Percentiles rank a stretch among this genome's conserved stretches.
Conservation (phyloP, 2,113 vertebrate genomes). For the Cairina moschata region DNA sequence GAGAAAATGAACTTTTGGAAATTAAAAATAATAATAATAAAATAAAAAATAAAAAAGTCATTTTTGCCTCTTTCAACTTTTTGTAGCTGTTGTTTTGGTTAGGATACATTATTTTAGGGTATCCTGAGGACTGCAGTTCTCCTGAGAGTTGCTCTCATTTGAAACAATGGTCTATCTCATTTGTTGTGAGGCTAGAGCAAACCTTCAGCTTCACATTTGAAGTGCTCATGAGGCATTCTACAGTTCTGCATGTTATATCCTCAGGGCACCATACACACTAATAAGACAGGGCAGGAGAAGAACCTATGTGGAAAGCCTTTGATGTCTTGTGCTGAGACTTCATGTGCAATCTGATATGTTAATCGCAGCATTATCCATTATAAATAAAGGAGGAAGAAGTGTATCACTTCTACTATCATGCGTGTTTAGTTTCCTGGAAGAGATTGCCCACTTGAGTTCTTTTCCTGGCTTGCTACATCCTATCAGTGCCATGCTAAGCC, state of each 20-base stretch:
- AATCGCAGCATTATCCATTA: neutral
- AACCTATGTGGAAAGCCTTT: neutral
- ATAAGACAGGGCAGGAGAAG: slow-evolving; percentile 8
- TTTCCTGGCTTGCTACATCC: neutral
- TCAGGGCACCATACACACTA: neutral
- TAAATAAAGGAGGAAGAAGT: neutral
- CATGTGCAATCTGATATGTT: neutral
- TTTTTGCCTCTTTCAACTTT: neutral
- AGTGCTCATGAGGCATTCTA: neutral
- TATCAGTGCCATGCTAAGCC: neutral
- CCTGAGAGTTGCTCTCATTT: neutral
- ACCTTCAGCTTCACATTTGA: neutral
- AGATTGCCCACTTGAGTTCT: neutral
- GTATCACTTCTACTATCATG: neutral
- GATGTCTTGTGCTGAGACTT: slow-evolving; percentile 1
- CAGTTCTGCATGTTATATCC: neutral
- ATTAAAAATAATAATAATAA: neutral
- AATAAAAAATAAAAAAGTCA: too few species aligned
- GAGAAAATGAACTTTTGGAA: neutral
- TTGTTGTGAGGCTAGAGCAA: neutral
- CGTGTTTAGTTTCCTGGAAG: neutral
- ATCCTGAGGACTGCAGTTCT: neutral
- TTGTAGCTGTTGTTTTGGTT: neutral
- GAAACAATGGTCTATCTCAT: neutral
- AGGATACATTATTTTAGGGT: neutral